Evolutionary conservation across 2,113 vertebrate genomes (phyloP).

Genomic region (Sander vitreus): DNA sequence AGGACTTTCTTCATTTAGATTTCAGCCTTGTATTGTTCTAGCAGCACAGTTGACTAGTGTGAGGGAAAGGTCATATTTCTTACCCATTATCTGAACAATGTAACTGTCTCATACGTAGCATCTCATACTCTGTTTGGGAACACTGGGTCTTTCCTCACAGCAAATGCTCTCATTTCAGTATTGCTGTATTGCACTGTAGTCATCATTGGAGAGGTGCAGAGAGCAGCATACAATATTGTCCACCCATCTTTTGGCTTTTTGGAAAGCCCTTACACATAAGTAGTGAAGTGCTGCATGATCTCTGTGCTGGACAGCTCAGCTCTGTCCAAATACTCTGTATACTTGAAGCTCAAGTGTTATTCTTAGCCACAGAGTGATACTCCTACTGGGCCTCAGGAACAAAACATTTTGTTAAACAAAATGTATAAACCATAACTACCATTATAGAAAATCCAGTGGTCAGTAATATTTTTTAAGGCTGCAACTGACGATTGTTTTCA

Average conservation of each 20-base stretch:
- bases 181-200: conserved; percentile 29
- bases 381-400: conserved; percentile 7
- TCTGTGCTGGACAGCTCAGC: conserved; percentile 37
- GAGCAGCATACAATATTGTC: conserved; percentile 43
- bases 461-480: not conserved
- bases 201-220: conserved; percentile 40
- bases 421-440: not conserved
- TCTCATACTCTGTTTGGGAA: not conserved
- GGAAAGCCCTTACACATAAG: conserved; percentile 54
- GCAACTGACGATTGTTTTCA: not conserved
- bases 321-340: conserved; percentile 52
- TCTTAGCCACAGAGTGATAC: conserved; percentile 39
- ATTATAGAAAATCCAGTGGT: not conserved
- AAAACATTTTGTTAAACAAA: not conserved
- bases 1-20: not conserved
- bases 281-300: conserved; percentile 55
- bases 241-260: conserved; percentile 45
- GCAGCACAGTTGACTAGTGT: not conserved
- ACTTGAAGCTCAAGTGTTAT: conserved; percentile 42
- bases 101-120: not conserved
- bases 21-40: not conserved
- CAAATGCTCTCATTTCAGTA: conserved; percentile 22
- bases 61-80: not conserved
- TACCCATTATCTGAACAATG: not conserved
- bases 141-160: conserved; percentile 10